A percentile compares a stretch with the other conserved stretches of the same genome.
These are phyloP conservation scores for Bucco capensis DNA, from an alignment of 2,113 vertebrate genomes.

Conservation along the genomic window DNA sequence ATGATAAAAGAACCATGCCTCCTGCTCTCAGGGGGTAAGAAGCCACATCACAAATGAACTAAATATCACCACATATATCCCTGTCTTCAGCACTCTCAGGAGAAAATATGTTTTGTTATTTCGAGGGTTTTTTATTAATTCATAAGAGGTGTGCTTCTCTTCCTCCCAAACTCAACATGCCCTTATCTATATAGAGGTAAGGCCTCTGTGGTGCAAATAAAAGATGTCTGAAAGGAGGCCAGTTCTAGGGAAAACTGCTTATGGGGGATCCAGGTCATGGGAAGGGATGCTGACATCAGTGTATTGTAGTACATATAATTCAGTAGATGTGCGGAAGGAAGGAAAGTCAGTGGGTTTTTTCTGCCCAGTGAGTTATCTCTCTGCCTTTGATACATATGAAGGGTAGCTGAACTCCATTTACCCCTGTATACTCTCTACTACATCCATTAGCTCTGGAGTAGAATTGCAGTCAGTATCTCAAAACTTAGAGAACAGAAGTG, in stretches of 20 bases:
- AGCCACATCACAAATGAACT: neutral
- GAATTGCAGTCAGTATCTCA: neutral
- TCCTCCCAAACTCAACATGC: neutral
- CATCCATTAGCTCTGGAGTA: neutral
- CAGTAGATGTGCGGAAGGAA: neutral
- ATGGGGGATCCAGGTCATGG: neutral
- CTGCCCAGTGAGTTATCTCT: neutral
- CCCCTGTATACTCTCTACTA: neutral
- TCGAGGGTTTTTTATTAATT: neutral
- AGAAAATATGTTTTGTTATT: neutral
- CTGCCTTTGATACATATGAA: neutral
- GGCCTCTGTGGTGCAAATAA: neutral
- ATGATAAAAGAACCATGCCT: slow-evolving; percentile 10
- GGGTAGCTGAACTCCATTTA: slow-evolving; percentile 12
- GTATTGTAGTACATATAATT: neutral
- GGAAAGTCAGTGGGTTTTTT: neutral
- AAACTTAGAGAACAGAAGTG: neutral
- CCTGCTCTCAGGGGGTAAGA: neutral
- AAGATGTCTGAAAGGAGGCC: neutral
- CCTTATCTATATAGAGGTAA: neutral
- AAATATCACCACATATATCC: neutral
- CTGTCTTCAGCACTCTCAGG: neutral
- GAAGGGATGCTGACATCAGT: neutral
- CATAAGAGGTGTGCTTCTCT: neutral
- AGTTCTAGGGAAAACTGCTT: neutral